Evolutionary conservation across 2,113 vertebrate species (phyloP).

Genomic region (Zosterops japonicus): DNA sequence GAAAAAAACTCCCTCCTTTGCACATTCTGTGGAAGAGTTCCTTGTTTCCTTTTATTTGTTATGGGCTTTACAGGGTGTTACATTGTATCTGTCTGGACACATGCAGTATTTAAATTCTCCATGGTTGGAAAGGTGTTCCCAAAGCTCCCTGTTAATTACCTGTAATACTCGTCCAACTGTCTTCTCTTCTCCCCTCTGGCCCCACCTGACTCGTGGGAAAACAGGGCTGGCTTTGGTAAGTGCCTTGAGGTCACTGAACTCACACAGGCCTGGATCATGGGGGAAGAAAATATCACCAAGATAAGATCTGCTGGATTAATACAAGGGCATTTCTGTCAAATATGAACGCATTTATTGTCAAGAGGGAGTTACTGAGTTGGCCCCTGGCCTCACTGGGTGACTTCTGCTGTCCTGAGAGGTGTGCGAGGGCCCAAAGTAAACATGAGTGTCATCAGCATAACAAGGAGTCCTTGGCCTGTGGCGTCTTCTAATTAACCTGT

Average conservation of each 20-base stretch:
- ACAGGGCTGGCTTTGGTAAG: neutral
- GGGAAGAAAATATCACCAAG: neutral
- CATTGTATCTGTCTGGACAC: neutral
- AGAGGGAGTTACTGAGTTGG: neutral
- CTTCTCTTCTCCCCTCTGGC: neutral
- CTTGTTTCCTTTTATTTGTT: neutral
- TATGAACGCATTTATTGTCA: neutral
- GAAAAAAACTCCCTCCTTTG: neutral
- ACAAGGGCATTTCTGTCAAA: neutral
- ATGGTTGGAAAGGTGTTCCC: neutral
- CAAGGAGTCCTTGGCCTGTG: neutral
- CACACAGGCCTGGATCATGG: neutral
- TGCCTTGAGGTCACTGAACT: neutral
- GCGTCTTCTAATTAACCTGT: neutral
- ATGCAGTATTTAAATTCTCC: neutral
- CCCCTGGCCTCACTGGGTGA: neutral
- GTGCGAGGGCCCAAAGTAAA: neutral
- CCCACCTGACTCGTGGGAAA: conserved; percentile 7
- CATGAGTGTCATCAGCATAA: accelerated
- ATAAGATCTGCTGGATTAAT: neutral
- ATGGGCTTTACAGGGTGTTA: neutral
- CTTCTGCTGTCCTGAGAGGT: neutral
- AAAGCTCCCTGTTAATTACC: neutral
- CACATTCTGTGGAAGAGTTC: neutral
- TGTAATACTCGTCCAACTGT: neutral